Evolutionary conservation across 2,888 invertebrate genomes (phyloP).

Genomic region (Hermaeophaga mercurialis): DNA sequence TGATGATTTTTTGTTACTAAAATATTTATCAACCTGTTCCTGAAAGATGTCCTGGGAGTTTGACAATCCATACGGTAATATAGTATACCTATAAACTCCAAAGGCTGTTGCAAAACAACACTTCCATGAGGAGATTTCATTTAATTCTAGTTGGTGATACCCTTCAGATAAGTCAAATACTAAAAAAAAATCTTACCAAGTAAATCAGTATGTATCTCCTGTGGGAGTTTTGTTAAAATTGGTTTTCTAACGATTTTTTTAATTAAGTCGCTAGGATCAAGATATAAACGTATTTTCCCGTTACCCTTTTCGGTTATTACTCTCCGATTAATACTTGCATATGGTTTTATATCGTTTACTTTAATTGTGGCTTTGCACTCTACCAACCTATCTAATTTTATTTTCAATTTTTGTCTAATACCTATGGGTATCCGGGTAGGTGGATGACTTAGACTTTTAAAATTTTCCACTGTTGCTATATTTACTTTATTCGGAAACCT

Average conservation of each 20-base stretch:
- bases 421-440: constrained; percentile 11
- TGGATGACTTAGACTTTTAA: constrained; percentile 11
- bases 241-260: constrained; percentile 21
- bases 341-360: constrained; percentile 11
- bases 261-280: constrained; percentile 24
- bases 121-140: constrained; percentile 34
- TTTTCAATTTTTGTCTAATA: constrained; percentile 4
- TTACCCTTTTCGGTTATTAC: constrained; percentile 28
- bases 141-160: constrained; percentile 32
- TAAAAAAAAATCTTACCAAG: constrained; percentile 23
- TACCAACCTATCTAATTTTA: constrained; percentile 13
- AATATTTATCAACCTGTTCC: constrained; percentile 32
- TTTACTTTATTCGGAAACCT: constrained; percentile 17
- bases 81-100: constrained; percentile 29
- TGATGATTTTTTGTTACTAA: constrained; percentile 7
- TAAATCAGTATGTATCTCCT: constrained; percentile 26
- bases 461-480: constrained; percentile 7
- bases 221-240: constrained; percentile 3
- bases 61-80: constrained; percentile 36
- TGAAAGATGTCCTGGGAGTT: constrained; percentile 37
- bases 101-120: constrained; percentile 34
- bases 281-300: constrained; percentile 25
- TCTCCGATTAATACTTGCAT: constrained; percentile 26
- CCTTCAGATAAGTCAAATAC: constrained; percentile 31
- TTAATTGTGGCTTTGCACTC: constrained; percentile 12